Conservation (phyloP, 2,888 invertebrate species). For the Sinotaia quadrata region DNA sequence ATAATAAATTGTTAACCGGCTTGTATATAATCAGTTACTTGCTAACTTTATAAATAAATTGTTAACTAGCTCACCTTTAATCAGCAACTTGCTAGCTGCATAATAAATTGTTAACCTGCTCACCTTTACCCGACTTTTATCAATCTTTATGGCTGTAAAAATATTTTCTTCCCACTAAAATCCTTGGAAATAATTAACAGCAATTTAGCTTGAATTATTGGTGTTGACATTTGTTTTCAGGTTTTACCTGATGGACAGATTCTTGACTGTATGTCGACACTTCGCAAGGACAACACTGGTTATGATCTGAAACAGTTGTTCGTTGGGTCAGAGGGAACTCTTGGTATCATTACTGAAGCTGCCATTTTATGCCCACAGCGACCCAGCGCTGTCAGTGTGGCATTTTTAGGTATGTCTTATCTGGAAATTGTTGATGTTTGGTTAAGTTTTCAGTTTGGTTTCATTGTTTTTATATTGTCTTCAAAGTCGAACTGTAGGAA, state of each 20-base stretch:
- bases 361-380: slow-evolving; percentile 90
- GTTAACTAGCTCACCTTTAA: no score
- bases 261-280: slow-evolving; percentile 85
- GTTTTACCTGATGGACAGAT: slow-evolving; percentile 75
- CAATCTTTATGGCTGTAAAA: no score
- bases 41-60: no score
- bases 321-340: slow-evolving; percentile 96
- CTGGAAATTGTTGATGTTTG: neutral
- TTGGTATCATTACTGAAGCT: slow-evolving; percentile 94
- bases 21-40: no score
- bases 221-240: slow-evolving; percentile 55
- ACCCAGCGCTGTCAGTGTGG: slow-evolving; percentile 87
- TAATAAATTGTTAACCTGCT: no score
- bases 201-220: no score
- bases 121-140: no score
- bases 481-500: neutral
- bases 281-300: slow-evolving; percentile 98
- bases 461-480: neutral
- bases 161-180: no score
- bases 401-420: slow-evolving; percentile 83
- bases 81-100: no score
- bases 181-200: no score
- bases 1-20: no score
- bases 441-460: neutral
- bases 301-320: slow-evolving; percentile 97